phyloP scores from a whole-genome alignment of 1,140 invertebrate genomes.

The Zaprionus taronus region DNA sequence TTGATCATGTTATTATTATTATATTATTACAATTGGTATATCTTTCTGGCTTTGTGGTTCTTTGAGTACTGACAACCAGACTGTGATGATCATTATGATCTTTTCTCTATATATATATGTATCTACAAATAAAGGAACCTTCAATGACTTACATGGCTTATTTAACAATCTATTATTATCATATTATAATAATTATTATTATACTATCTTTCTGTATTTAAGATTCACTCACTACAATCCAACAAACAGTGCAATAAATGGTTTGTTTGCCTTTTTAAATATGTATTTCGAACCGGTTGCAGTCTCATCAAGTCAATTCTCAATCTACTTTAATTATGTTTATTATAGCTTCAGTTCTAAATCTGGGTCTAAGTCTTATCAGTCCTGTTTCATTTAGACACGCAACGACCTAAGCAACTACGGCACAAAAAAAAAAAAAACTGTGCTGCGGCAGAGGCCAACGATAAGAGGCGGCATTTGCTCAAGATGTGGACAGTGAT shows the following conservation, averaged over 20 bases:
- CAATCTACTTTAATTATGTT: not conserved
- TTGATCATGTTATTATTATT: no score
- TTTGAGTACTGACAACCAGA: no score
- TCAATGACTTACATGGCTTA: no score
- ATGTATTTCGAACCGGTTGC: not conserved
- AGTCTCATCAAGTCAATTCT: not conserved
- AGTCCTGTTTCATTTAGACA: constrained; percentile 33
- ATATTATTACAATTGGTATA: no score
- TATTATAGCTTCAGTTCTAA: constrained; percentile 15
- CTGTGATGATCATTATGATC: no score
- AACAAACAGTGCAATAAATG: not conserved
- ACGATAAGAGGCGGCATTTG: constrained; percentile 48
- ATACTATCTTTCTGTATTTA: not conserved
- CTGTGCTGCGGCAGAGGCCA: constrained; percentile 44
- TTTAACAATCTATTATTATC: no score
- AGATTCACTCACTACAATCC: not conserved
- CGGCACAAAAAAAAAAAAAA: constrained; percentile 43
- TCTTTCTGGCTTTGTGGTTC: no score
- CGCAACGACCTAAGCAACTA: constrained; percentile 31
- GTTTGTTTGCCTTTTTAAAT: not conserved
- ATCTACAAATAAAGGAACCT: no score
- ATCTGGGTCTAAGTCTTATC: constrained; percentile 51
- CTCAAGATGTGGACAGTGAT: constrained; percentile 50
- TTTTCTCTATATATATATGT: no score
- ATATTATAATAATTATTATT: no score